A percentile compares a stretch with the other conserved stretches of the same genome.
Evolutionary conservation across 1,140 invertebrate genomes (phyloP).

Genomic region (Tribolium madens): DNA sequence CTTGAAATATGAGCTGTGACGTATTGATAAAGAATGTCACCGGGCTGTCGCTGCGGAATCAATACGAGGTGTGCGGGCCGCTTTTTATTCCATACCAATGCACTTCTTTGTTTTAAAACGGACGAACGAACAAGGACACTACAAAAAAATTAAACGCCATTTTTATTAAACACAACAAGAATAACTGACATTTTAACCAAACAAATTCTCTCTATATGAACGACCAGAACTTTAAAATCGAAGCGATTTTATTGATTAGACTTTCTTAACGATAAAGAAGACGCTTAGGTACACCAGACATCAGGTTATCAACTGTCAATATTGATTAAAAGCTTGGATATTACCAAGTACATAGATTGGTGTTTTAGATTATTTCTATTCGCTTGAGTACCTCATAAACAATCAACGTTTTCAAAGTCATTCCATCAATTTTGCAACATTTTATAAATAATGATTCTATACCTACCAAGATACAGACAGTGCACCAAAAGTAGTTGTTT

Average conservation of each 20-base stretch:
- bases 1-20: slow-evolving; percentile 68
- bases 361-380: neutral
- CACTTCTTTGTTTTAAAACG: slow-evolving; percentile 51
- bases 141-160: slow-evolving; percentile 19
- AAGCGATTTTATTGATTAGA: neutral
- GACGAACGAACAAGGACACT: too few relatives aligned
- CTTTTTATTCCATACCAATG: slow-evolving; percentile 51
- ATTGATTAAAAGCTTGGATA: slow-evolving; percentile 11
- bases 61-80: slow-evolving; percentile 63
- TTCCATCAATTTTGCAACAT: neutral
- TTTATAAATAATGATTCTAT: neutral
- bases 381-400: neutral
- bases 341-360: neutral
- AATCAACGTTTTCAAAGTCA: neutral
- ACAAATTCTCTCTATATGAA: too few relatives aligned
- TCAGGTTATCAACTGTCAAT: slow-evolving; percentile 24
- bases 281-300: slow-evolving; percentile 13
- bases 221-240: neutral
- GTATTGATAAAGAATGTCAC: slow-evolving; percentile 75
- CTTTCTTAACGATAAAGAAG: slow-evolving; percentile 13
- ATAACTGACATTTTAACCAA: too few relatives aligned
- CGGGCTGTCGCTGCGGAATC: slow-evolving; percentile 69
- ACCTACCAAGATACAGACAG: too few relatives aligned
- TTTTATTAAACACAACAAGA: neutral
- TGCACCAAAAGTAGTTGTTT: neutral